Evolutionary conservation across 1,140 invertebrate species (phyloP).

Genomic region (Pteromalus puparum): DNA sequence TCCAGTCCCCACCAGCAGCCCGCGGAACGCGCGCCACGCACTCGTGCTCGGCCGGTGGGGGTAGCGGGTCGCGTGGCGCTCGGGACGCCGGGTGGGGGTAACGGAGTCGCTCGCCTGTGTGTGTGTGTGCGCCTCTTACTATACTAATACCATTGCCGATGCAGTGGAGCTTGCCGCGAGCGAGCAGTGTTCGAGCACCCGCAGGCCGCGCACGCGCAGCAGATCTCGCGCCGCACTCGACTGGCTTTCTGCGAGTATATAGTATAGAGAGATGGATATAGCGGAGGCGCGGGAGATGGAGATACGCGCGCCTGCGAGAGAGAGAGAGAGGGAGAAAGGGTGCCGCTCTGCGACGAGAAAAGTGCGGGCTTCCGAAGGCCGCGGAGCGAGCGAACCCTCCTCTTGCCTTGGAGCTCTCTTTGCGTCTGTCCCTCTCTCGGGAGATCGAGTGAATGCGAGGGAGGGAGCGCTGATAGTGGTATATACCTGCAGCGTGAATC

Average conservation of each 20-base stretch:
- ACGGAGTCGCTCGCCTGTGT: constrained; percentile 29
- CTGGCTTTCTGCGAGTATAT: background rate
- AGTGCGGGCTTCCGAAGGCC: constrained; percentile 47
- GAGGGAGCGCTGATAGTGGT: background rate
- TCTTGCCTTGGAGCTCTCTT: constrained; percentile 17
- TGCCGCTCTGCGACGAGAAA: background rate
- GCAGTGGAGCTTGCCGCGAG: background rate
- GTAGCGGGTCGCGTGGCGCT: constrained; percentile 71
- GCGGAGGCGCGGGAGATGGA: background rate
- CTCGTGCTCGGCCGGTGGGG: constrained; percentile 63
- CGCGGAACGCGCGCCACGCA: constrained; percentile 70
- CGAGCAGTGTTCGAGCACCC: background rate
- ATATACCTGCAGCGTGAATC: constrained; percentile 31
- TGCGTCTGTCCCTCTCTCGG: constrained; percentile 16
- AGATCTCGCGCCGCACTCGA: background rate
- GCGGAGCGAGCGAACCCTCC: constrained; percentile 1
- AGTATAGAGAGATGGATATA: background rate
- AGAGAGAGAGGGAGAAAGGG: background rate
- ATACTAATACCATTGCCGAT: background rate
- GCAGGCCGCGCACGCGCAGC: constrained; percentile 52
- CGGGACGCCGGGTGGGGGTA: constrained; percentile 56
- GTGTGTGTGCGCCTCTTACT: background rate
- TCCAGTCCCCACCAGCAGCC: constrained; percentile 63
- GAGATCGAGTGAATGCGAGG: background rate
- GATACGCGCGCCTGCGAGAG: too few relatives aligned